These are phyloP conservation scores for Sesia bembeciformis DNA, from an alignment of 2,888 invertebrate genomes.

Conservation along the genomic window DNA sequence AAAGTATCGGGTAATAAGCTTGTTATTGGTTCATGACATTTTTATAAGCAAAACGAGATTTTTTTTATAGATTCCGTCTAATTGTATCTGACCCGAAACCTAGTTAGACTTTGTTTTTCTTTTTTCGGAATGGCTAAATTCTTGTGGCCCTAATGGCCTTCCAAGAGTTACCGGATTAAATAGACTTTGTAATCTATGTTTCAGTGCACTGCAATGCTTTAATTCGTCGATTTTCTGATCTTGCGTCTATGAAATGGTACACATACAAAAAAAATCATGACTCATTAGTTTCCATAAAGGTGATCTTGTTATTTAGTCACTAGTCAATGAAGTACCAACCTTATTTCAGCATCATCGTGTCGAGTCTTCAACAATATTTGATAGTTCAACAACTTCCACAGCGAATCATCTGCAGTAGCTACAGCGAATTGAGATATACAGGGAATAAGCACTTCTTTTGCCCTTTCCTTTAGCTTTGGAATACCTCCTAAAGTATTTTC, in stretches of 20 bases:
- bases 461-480: conserved; percentile 74
- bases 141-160: too few species aligned
- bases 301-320: not conserved
- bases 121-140: too few species aligned
- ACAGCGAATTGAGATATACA: conserved; percentile 89
- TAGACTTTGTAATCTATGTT: too few species aligned
- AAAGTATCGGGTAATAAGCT: too few species aligned
- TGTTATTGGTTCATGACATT: too few species aligned
- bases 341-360: conserved; percentile 81
- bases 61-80: too few species aligned
- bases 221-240: too few species aligned
- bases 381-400: conserved; percentile 93
- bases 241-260: not conserved
- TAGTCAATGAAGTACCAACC: conserved; percentile 26
- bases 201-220: too few species aligned
- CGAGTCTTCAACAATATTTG: conserved; percentile 92
- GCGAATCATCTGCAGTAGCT: conserved; percentile 86
- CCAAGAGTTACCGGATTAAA: too few species aligned
- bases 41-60: too few species aligned
- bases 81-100: too few species aligned
- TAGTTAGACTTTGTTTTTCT: too few species aligned
- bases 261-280: not conserved
- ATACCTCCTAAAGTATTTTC: conserved; percentile 83
- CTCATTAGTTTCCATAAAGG: not conserved
- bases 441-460: conserved; percentile 78